Evolutionary conservation across 2,797 vertebrate genomes (phyloP).

Genomic region (Thamnophis elegans): DNA sequence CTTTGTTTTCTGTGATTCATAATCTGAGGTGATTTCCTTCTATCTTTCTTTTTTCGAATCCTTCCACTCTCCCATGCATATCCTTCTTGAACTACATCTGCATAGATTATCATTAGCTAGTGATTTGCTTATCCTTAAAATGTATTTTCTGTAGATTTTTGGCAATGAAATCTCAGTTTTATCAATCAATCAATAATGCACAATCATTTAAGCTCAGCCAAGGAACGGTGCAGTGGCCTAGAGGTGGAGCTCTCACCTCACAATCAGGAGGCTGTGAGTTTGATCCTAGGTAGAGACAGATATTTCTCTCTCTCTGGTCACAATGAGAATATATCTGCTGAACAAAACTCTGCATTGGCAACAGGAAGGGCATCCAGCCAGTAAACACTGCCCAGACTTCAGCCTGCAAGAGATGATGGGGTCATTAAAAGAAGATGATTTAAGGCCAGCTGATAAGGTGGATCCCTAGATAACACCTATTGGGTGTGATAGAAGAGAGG

Average conservation of each 20-base stretch:
- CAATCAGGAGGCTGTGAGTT: too few species aligned
- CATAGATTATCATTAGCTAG: not conserved
- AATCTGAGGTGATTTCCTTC: not conserved
- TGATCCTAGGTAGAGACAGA: too few species aligned
- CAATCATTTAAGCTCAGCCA: not conserved
- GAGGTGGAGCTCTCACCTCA: too few species aligned
- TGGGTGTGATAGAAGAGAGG: not conserved
- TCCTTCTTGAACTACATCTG: not conserved
- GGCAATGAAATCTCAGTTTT: not conserved
- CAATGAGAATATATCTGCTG: too few species aligned
- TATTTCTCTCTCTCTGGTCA: too few species aligned
- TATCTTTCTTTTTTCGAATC: not conserved
- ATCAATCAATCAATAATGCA: not conserved
- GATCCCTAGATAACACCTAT: not conserved
- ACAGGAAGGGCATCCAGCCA: too few species aligned
- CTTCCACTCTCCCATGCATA: not conserved
- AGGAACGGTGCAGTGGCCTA: too few species aligned
- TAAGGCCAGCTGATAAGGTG: not conserved
- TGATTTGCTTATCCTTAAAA: not conserved
- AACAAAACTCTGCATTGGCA: too few species aligned
- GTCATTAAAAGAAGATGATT: too few species aligned
- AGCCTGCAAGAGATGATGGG: too few species aligned
- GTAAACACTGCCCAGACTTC: too few species aligned
- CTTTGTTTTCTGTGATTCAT: not conserved
- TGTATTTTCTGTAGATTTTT: not conserved